Conservation (phyloP, 2,797 vertebrate species). For the Leucoraja ocellata region DNA sequence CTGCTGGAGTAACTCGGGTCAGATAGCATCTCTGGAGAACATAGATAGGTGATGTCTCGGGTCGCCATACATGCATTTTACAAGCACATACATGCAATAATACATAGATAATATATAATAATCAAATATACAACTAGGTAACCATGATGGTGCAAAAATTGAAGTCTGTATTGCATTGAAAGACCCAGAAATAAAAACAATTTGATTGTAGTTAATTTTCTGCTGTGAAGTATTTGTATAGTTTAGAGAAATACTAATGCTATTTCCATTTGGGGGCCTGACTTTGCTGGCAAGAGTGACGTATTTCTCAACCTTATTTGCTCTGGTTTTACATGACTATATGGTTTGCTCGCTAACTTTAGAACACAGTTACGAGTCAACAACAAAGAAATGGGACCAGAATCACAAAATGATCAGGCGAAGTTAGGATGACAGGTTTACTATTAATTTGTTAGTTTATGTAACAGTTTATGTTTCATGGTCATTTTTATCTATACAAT, state of each 20-base stretch:
- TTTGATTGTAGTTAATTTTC: not conserved
- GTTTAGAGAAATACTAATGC: not conserved
- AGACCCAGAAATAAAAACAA: too few species aligned
- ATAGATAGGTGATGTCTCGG: too few species aligned
- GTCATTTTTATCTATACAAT: not conserved
- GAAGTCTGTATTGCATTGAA: too few species aligned
- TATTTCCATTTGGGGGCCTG: not conserved
- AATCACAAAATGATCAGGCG: not conserved
- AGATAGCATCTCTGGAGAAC: too few species aligned
- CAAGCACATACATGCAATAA: too few species aligned
- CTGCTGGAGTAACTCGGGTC: too few species aligned
- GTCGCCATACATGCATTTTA: too few species aligned
- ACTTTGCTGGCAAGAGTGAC: too few species aligned
- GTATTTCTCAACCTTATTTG: not conserved
- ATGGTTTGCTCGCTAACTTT: not conserved
- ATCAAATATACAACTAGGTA: not conserved
- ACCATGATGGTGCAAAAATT: not conserved
- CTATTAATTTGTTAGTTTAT: not conserved
- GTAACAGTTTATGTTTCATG: not conserved
- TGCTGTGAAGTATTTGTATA: not conserved
- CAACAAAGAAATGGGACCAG: not conserved
- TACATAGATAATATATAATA: too few species aligned
- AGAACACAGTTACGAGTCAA: not conserved
- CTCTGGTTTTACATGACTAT: not conserved
- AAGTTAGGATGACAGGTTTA: not conserved